phyloP scores from a whole-genome alignment of 1,140 invertebrate genomes.

The Dreissena rostriformis region DNA sequence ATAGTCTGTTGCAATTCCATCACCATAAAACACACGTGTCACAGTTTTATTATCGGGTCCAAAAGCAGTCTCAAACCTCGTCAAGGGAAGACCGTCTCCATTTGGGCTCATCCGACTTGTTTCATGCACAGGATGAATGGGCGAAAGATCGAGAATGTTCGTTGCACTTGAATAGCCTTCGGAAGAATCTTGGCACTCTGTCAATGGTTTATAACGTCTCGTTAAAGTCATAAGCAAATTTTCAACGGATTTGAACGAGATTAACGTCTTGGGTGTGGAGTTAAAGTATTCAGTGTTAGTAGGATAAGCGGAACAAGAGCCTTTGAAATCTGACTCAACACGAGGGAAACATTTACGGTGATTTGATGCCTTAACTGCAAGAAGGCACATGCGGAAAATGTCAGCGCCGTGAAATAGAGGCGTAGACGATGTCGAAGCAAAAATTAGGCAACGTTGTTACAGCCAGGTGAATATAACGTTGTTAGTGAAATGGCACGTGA shows the following conservation, averaged over 20 bases:
- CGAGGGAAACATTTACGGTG: not conserved
- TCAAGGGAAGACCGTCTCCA: conserved; percentile 55
- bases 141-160: conserved; percentile 65
- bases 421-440: too few species aligned
- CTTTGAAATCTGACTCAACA: conserved; percentile 4
- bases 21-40: conserved; percentile 73
- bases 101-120: conserved; percentile 18
- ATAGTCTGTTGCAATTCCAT: conserved; percentile 72
- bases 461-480: conserved; percentile 31
- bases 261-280: conserved; percentile 45
- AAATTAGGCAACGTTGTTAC: conserved; percentile 17
- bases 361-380: conserved; percentile 37
- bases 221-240: conserved; percentile 78
- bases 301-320: conserved; percentile 14
- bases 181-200: conserved; percentile 52
- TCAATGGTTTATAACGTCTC: conserved; percentile 21
- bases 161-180: conserved; percentile 42
- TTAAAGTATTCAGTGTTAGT: conserved; percentile 44
- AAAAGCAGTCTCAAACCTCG: conserved; percentile 76
- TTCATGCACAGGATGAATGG: conserved; percentile 58
- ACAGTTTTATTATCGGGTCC: conserved; percentile 77
- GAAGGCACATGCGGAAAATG: conserved; percentile 43
- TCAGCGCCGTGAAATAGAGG: conserved; percentile 1
- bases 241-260: conserved; percentile 77
- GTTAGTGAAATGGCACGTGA: too few species aligned